phyloP scores from a whole-genome alignment of 2,888 invertebrate genomes.

The Drosophila recens region DNA sequence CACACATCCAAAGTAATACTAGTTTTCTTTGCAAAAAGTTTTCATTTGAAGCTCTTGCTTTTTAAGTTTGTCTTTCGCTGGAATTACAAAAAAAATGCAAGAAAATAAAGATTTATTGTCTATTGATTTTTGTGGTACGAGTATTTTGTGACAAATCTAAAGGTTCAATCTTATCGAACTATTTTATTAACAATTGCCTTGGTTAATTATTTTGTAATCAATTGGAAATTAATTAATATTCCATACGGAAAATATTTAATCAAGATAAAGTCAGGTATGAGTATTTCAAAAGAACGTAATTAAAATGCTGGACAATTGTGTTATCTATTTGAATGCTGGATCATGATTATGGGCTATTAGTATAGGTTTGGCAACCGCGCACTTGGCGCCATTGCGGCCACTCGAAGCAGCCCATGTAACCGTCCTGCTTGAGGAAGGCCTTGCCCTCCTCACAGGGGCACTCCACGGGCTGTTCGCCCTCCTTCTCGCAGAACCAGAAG shows the following conservation, averaged over 20 bases:
- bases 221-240: conserved; percentile 56
- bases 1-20: conserved; percentile 17
- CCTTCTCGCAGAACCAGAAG: conserved; percentile 49
- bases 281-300: conserved; percentile 43
- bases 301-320: conserved; percentile 39
- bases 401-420: conserved; percentile 60
- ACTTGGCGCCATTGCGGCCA: conserved; percentile 53
- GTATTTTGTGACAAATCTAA: conserved; percentile 4
- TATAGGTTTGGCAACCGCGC: conserved; percentile 47
- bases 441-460: conserved; percentile 17
- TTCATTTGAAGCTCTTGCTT: conserved; percentile 39
- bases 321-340: conserved; percentile 2
- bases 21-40: conserved; percentile 17
- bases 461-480: conserved; percentile 17
- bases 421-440: conserved; percentile 51
- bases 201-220: conserved; percentile 64
- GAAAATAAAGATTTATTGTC: conserved; percentile 25
- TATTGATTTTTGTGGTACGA: conserved; percentile 14
- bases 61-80: conserved; percentile 14
- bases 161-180: conserved; percentile 33
- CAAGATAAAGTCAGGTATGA: conserved; percentile 47
- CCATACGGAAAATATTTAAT: conserved; percentile 53
- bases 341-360: background rate
- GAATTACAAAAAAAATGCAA: background rate
- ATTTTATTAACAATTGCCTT: conserved; percentile 13